A percentile compares a stretch with the other conserved stretches of the same genome.
Evolutionary conservation across 2,888 invertebrate species (phyloP).

Genomic region (Macropis europaea): DNA sequence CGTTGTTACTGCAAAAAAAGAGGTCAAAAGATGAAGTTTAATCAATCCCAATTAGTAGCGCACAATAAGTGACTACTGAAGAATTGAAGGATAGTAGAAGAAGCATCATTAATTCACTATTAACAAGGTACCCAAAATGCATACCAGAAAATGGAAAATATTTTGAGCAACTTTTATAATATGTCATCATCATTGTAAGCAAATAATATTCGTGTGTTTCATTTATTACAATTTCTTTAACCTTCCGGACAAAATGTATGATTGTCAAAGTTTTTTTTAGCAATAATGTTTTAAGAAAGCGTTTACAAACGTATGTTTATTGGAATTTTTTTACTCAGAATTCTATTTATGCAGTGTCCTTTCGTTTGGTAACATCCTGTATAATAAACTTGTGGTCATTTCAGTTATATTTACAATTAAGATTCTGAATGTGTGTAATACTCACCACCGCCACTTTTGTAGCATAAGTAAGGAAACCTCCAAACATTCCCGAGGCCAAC

Average conservation of each 20-base stretch:
- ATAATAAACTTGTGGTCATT: background rate
- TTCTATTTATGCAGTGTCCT: too few species aligned
- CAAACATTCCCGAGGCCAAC: slow-evolving; percentile 94
- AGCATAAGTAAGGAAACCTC: slow-evolving; percentile 96
- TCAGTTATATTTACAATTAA: background rate
- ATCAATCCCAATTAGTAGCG: too few species aligned
- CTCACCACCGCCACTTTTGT: slow-evolving; percentile 94
- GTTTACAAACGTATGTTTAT: too few species aligned
- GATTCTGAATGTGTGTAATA: background rate
- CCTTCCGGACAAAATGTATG: too few species aligned
- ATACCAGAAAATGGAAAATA: background rate
- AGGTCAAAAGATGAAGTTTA: too few species aligned
- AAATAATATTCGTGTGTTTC: background rate
- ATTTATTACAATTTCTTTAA: background rate
- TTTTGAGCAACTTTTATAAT: background rate
- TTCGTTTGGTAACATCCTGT: too few species aligned
- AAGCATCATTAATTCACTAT: background rate
- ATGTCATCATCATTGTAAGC: background rate
- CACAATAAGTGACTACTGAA: too few species aligned
- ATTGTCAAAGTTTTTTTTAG: too few species aligned
- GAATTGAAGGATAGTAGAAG: too few species aligned
- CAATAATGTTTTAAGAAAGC: too few species aligned
- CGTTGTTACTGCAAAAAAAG: too few species aligned
- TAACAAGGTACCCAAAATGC: background rate
- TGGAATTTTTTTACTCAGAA: background rate